These are phyloP conservation scores for Heterotilapia buettikoferi DNA, from an alignment of 2,113 vertebrate species.

Conservation along the genomic window DNA sequence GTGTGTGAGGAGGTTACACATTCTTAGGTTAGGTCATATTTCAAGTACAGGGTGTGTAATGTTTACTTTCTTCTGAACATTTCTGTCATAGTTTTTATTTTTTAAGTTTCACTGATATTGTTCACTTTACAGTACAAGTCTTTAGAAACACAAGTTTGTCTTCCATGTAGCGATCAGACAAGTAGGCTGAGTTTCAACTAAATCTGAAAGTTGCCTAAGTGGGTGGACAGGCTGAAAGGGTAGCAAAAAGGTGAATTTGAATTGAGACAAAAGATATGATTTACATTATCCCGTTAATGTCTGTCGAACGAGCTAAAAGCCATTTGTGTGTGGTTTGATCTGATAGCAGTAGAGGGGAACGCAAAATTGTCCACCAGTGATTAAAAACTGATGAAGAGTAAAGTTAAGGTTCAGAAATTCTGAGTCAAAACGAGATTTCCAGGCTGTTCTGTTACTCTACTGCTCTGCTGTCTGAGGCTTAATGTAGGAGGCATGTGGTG, in stretches of 20 bases:
- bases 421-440: conserved; percentile 16
- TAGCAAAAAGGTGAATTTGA: not conserved
- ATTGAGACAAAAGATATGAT: not conserved
- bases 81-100: not conserved
- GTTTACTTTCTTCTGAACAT: not conserved
- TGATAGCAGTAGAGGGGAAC: not conserved
- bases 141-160: not conserved
- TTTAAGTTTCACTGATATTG: not conserved
- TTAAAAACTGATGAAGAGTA: not conserved
- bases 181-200: not conserved
- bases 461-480: not conserved
- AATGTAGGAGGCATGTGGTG: not conserved
- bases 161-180: not conserved
- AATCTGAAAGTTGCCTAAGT: not conserved
- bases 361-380: not conserved
- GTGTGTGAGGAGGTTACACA: not conserved
- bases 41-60: not conserved
- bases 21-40: not conserved
- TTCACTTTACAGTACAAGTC: not conserved
- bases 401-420: not conserved
- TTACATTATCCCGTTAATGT: not conserved
- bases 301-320: not conserved
- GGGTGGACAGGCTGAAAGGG: not conserved
- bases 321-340: not conserved
- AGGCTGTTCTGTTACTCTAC: not conserved